These are phyloP conservation scores for Galemys pyrenaicus DNA, from an alignment of 2,113 vertebrate species.

Conservation along the genomic window DNA sequence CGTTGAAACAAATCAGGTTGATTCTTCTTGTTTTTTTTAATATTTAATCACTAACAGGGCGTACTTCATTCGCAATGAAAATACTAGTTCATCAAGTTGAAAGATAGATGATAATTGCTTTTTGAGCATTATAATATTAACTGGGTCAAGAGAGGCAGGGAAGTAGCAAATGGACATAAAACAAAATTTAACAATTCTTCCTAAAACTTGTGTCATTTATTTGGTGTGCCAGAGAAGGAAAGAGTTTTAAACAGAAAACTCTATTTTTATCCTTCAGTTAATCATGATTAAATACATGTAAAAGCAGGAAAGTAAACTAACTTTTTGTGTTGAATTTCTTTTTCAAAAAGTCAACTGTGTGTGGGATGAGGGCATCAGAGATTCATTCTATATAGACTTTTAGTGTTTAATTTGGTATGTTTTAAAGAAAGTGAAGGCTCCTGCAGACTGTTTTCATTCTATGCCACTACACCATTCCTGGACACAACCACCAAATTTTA, in stretches of 20 bases:
- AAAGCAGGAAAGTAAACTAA: slow-evolving; percentile 66
- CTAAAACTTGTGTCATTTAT: slow-evolving; percentile 32
- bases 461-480: slow-evolving; percentile 31
- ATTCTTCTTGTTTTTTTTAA: slow-evolving; percentile 74
- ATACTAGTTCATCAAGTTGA: slow-evolving; percentile 67
- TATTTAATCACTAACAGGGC: slow-evolving; percentile 79
- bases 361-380: slow-evolving; percentile 42
- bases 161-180: slow-evolving; percentile 46
- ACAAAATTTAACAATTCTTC: slow-evolving; percentile 47
- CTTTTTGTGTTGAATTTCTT: slow-evolving; percentile 59
- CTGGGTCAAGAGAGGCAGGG: neutral
- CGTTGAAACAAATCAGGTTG: slow-evolving; percentile 62
- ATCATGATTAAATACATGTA: slow-evolving; percentile 36
- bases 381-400: slow-evolving; percentile 65
- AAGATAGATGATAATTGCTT: slow-evolving; percentile 71
- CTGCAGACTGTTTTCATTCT: slow-evolving; percentile 70
- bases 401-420: slow-evolving; percentile 78
- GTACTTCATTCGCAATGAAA: slow-evolving; percentile 73
- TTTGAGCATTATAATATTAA: slow-evolving; percentile 68
- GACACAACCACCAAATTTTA: slow-evolving; percentile 69
- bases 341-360: slow-evolving; percentile 64
- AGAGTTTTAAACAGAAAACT: slow-evolving; percentile 27
- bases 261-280: slow-evolving; percentile 46
- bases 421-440: slow-evolving; percentile 68
- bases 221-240: slow-evolving; percentile 14